These are phyloP conservation scores for Tholera decimalis DNA, from an alignment of 2,888 invertebrate genomes.

Conservation along the genomic window DNA sequence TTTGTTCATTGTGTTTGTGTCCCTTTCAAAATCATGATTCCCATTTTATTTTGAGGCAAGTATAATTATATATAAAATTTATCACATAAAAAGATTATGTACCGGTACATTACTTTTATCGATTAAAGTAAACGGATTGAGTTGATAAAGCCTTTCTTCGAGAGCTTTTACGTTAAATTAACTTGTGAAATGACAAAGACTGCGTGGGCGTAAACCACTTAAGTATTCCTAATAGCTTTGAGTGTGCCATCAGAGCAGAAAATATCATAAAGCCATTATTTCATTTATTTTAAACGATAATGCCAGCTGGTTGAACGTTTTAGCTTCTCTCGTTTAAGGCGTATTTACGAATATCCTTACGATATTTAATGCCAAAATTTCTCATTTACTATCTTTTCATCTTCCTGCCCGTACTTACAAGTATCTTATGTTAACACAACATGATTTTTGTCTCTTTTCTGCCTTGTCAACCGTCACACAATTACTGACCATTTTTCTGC, in stretches of 20 bases:
- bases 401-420: too few species aligned
- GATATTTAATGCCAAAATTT: too few species aligned
- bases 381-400: too few species aligned
- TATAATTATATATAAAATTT: too few species aligned
- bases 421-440: too few species aligned
- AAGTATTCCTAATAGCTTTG: constrained; percentile 22
- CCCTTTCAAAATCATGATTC: too few species aligned
- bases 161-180: constrained; percentile 25
- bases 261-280: constrained; percentile 18
- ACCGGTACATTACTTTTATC: not conserved
- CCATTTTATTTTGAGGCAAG: too few species aligned
- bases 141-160: constrained; percentile 13
- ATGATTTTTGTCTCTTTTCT: too few species aligned
- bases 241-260: constrained; percentile 17
- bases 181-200: constrained; percentile 27
- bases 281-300: constrained; percentile 4
- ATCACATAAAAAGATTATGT: constrained; percentile 7
- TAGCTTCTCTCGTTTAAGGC: not conserved
- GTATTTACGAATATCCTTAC: too few species aligned
- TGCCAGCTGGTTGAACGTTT: not conserved
- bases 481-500: too few species aligned
- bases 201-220: constrained; percentile 31
- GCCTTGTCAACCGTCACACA: too few species aligned
- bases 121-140: constrained; percentile 20
- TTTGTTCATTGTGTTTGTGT: too few species aligned